Evolutionary conservation across 35 echinoderm and acorn worm genomes (phyloP).

Genomic region (Acanthaster planci): DNA sequence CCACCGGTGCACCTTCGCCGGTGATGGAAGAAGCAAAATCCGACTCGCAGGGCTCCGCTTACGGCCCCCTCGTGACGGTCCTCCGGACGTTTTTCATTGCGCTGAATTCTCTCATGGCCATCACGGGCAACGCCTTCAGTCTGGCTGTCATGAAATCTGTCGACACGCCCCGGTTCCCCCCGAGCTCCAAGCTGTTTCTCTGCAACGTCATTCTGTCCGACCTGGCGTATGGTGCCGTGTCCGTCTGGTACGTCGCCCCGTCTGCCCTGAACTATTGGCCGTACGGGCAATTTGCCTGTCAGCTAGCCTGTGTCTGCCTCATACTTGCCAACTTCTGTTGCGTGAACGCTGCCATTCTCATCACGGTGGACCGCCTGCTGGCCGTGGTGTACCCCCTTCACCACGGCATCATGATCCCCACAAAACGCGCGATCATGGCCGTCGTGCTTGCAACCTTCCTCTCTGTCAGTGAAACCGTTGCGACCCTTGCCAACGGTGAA

Average conservation of each 20-base stretch:
- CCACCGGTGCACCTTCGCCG: too few species aligned
- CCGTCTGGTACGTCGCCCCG: neutral
- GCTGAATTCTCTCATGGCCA: neutral
- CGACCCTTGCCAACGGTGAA: neutral
- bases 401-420: neutral
- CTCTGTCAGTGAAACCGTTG: neutral
- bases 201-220: neutral
- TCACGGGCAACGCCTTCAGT: neutral
- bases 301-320: neutral
- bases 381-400: neutral
- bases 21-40: too few species aligned
- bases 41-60: neutral
- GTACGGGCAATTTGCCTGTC: neutral
- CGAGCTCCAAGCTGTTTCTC: slow-evolving; percentile 6
- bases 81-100: neutral
- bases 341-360: neutral
- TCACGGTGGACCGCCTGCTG: neutral
- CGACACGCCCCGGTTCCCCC: neutral
- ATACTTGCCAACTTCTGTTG: neutral
- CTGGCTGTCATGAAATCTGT: neutral
- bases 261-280: neutral
- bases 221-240: neutral
- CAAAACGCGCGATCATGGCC: neutral
- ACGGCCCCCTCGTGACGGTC: neutral
- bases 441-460: neutral